Evolutionary conservation across 2,888 invertebrate species (phyloP).

Genomic region (Scrobipalpa costella): DNA sequence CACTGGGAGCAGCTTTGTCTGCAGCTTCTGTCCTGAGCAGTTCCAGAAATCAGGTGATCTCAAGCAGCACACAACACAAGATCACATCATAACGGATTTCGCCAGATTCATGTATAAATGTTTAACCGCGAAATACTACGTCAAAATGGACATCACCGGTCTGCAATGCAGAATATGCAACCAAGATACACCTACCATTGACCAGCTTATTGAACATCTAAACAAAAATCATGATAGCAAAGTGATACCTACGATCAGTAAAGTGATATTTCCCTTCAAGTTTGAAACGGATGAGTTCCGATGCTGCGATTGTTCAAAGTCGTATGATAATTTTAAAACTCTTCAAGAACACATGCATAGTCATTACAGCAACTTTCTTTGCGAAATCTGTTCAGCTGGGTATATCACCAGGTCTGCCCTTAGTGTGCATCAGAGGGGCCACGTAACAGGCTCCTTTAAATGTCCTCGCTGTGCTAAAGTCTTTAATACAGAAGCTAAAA

Average conservation of each 20-base stretch:
- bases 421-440: neutral
- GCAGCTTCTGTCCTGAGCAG: slow-evolving; percentile 37
- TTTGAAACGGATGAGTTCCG: slow-evolving; percentile 42
- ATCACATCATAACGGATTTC: slow-evolving; percentile 38
- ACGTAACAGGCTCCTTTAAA: slow-evolving; percentile 51
- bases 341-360: slow-evolving; percentile 53
- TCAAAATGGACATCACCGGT: slow-evolving; percentile 59
- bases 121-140: slow-evolving; percentile 38
- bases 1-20: neutral
- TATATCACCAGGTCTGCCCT: slow-evolving; percentile 36
- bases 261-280: slow-evolving; percentile 53
- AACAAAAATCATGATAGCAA: slow-evolving; percentile 36
- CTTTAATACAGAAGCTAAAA: slow-evolving; percentile 42
- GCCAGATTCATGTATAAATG: slow-evolving; percentile 28
- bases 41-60: slow-evolving; percentile 47
- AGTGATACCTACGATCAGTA: slow-evolving; percentile 42
- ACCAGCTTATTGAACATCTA: slow-evolving; percentile 56
- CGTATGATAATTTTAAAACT: slow-evolving; percentile 41
- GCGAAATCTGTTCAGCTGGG: slow-evolving; percentile 45
- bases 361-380: slow-evolving; percentile 55
- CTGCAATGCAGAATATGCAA: slow-evolving; percentile 55
- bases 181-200: slow-evolving; percentile 40
- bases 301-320: slow-evolving; percentile 39
- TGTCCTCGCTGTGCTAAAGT: slow-evolving; percentile 55
- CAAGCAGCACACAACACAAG: slow-evolving; percentile 51